phyloP scores from a whole-genome alignment of 2,888 invertebrate species.

The Argyresthia goedartella region DNA sequence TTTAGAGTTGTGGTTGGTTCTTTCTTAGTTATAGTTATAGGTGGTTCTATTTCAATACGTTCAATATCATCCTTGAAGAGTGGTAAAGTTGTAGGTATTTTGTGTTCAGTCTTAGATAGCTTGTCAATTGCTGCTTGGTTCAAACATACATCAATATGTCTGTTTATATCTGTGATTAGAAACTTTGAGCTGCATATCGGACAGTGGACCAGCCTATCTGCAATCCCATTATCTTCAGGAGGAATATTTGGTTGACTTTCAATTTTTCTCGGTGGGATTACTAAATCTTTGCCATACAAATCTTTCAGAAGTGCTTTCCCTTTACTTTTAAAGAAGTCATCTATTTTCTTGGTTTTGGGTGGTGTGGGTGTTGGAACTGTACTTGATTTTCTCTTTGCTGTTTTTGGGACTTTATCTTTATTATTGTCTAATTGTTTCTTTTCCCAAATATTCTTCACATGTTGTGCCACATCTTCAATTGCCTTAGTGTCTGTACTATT shows the following conservation, averaged over 20 bases:
- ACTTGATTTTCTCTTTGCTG: slow-evolving; percentile 1
- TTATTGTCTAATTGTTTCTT: slow-evolving; percentile 23
- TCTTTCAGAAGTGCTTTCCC: slow-evolving; percentile 32
- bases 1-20: background rate
- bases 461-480: background rate
- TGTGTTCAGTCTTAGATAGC: slow-evolving; percentile 17
- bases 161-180: slow-evolving; percentile 38
- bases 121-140: slow-evolving; percentile 43
- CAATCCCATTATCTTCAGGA: slow-evolving; percentile 18
- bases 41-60: background rate
- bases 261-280: slow-evolving; percentile 25
- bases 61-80: background rate
- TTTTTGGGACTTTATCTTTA: background rate
- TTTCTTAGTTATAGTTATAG: background rate
- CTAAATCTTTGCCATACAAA: slow-evolving; percentile 49
- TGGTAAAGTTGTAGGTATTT: background rate
- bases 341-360: slow-evolving; percentile 47
- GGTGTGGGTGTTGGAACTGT: slow-evolving; percentile 25
- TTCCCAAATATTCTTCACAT: slow-evolving; percentile 18
- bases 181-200: slow-evolving; percentile 56
- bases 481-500: background rate
- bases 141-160: slow-evolving; percentile 58
- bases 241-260: slow-evolving; percentile 27
- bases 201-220: slow-evolving; percentile 34
- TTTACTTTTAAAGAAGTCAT: slow-evolving; percentile 44